A percentile compares a stretch with the other conserved stretches of the same genome.
These are phyloP conservation scores for Brachionus paranguensis DNA, from an alignment of 1,140 invertebrate genomes.

Conservation along the genomic window DNA sequence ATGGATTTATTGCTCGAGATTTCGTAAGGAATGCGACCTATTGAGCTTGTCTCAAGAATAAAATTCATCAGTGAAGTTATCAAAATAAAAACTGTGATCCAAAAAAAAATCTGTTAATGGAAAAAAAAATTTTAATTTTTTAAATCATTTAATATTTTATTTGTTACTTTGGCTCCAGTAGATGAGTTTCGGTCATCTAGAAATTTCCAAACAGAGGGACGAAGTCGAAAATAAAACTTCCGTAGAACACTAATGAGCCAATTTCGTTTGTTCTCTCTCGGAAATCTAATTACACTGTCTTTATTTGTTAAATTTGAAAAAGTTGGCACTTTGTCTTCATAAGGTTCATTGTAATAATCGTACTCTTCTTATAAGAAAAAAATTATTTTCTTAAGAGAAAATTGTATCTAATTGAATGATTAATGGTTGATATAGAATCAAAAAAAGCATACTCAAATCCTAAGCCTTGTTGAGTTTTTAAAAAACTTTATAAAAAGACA, in stretches of 20 bases:
- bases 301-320: constrained; percentile 17
- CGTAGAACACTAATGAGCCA: background rate
- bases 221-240: background rate
- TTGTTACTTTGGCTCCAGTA: background rate
- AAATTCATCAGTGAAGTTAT: constrained; percentile 12
- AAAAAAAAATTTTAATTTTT: background rate
- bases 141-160: background rate
- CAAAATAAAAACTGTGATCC: constrained; percentile 13
- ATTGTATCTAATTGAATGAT: too few relatives aligned
- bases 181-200: constrained; percentile 29
- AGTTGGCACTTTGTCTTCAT: background rate
- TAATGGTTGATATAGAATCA: too few relatives aligned
- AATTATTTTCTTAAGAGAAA: too few relatives aligned
- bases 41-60: background rate
- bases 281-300: background rate
- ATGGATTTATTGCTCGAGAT: constrained; percentile 15
- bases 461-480: too few relatives aligned
- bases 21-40: constrained; percentile 3
- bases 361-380: background rate
- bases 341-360: background rate
- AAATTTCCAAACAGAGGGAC: constrained; percentile 23
- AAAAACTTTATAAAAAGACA: too few relatives aligned
- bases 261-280: constrained; percentile 11
- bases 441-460: too few relatives aligned
- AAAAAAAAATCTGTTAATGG: background rate